Evolutionary conservation across 2,797 vertebrate genomes (phyloP), one percentile per base, ranked within the genome.

Genomic region (Channallabes apus): DNA sequence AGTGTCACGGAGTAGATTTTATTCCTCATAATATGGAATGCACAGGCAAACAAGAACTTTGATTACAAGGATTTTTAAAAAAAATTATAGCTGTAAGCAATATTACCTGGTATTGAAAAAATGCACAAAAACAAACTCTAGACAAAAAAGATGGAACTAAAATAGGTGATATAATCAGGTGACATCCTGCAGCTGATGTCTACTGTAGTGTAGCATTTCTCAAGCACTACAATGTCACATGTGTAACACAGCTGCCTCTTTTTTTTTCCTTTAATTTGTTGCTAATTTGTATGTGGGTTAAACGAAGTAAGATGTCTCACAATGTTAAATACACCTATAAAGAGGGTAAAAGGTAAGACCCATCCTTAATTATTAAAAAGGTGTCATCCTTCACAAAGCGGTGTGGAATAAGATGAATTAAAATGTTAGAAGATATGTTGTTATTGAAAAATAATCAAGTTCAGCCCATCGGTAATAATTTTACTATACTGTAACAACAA

Each of bases 361-460:
- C 65, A 32, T 69, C 67, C 29, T 69, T 69, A 69, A 69, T 69
- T 69, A 69, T 35, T 69, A 32, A 38, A 38, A 69, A 35, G 18
- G 20, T 20, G 18, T 69, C 18, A 35, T 24, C 27, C 0, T 27
- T 27, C 3, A n/a, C 5, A 58, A 58, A 32, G 11, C 58, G 51
- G 18, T 32, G 51, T 1, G 27, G 27, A 58, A 9, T 77, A 59
- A 35, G 17, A 29, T 3, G 6, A 54, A 9, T 75, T 27, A 29
- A 29, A 75, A 11, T 17, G 4, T 8, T 35, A 18, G 0, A 6
- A 9, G 22, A 15, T n/a, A 5, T 24, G 29, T 32, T 59, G 54
- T 59, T 29, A 59, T 11, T 58, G 7, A 17, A 77, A 77, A 77
- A 20, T 20, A 58, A 20, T 32, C 27, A 54, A 27, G 20, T 17